Evolutionary conservation across 2,888 invertebrate species (phyloP), one percentile per base, ranked within the genome.

Genomic region (Mesorhabditis sp.): DNA sequence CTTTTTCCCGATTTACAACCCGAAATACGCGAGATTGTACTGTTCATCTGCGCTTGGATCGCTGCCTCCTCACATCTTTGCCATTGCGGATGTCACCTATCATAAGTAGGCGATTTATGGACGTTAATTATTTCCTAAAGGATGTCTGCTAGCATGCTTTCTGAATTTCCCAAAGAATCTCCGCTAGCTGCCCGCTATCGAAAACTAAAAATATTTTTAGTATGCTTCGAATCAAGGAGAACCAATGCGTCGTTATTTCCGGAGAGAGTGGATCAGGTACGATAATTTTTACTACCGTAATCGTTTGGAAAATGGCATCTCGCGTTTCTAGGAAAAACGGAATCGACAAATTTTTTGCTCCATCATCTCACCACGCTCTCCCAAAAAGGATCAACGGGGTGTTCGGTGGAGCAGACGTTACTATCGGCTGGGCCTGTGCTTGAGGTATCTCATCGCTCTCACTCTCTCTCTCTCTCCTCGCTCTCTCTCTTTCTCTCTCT

Each of bases 1-100:
- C 89, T 95, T 95, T 88, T 94, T 94, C 87, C 95, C 95, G 42
- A 95, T 96, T 80, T 96, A 95, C 89, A 95, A 95, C 88, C 95
- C 95, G 65, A 95, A 95, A 88, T 95, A 94, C 89, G 95, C 95
- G 79, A 93, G 94, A 87, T 88, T 95, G 81, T 96, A 95, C 88
- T 88, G 87, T 70, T 95, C 95, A 88, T 94, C 93, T 88, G 91
- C 93, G 86, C 90, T 94, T 81, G 93, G 93, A 44, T 94, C 93
- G 85, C 90, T 95, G 79, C 95, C 95, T 61, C 95, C 96, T 64
- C 95, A 96, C 86, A 94, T 96, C 86, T 96, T 95, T 88, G 95
- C 95, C 69, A 93, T 95, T 65, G 85, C 86, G 43, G 84, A 84
- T 70, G 76, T 82, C 62, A 82, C 84, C 44, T 84, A 84, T 71